Conservation (phyloP, 2,888 invertebrate genomes). For the Diploptera punctata region DNA sequence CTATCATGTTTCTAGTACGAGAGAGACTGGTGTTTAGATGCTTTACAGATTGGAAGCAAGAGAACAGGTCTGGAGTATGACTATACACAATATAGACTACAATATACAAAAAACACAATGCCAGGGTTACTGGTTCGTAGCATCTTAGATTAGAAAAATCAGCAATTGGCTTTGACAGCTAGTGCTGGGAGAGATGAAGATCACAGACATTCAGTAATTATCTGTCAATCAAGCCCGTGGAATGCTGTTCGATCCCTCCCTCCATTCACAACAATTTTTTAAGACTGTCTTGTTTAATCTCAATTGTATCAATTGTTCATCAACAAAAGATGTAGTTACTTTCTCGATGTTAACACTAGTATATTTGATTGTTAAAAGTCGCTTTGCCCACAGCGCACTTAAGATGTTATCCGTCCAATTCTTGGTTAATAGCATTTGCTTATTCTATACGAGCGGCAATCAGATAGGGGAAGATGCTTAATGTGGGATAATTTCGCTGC, state of each 20-base stretch:
- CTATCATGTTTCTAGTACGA: too few relatives aligned
- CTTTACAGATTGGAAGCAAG: too few relatives aligned
- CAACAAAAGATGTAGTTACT: not conserved
- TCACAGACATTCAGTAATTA: conserved; percentile 5
- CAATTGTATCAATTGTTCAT: conserved; percentile 2
- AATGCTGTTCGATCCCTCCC: not conserved
- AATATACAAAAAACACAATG: too few relatives aligned
- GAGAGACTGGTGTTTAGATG: too few relatives aligned
- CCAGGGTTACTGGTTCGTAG: not conserved
- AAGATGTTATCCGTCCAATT: too few relatives aligned
- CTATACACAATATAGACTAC: too few relatives aligned
- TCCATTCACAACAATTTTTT: not conserved
- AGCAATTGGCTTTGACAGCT: not conserved
- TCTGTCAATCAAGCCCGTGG: not conserved
- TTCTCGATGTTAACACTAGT: not conserved
- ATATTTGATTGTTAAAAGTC: not conserved
- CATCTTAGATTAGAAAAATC: not conserved
- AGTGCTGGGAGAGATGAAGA: not conserved
- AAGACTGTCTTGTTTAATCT: conserved; percentile 7
- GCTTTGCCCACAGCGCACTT: not conserved
- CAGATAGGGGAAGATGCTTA: too few relatives aligned
- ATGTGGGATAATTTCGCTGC: too few relatives aligned
- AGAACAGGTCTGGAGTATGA: too few relatives aligned
- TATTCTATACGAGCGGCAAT: too few relatives aligned
- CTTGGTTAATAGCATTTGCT: too few relatives aligned